These are phyloP conservation scores for Phania funesta DNA, from an alignment of 2,888 invertebrate genomes.

Conservation along the genomic window DNA sequence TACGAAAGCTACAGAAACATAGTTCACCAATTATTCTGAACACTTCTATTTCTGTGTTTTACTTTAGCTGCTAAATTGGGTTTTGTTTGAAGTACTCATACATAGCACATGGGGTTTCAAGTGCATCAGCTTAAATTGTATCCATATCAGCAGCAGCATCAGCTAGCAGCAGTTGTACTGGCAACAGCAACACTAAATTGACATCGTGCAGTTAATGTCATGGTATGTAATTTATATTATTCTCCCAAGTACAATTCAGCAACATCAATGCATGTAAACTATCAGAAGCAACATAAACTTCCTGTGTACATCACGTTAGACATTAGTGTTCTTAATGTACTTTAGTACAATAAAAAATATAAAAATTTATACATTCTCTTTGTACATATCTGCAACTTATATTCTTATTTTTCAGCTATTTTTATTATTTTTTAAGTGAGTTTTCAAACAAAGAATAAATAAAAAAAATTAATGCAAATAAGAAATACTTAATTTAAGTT, in stretches of 20 bases:
- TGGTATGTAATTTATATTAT: constrained; percentile 64
- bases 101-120: neutral
- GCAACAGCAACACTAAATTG: constrained; percentile 52
- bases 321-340: constrained; percentile 21
- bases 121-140: neutral
- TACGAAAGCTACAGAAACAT: too few relatives aligned
- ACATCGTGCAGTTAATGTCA: constrained; percentile 61
- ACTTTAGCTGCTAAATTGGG: too few relatives aligned
- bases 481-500: too few relatives aligned
- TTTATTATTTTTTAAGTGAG: too few relatives aligned
- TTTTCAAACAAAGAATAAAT: too few relatives aligned
- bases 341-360: constrained; percentile 1
- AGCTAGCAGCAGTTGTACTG: neutral
- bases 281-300: constrained; percentile 27
- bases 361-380: neutral
- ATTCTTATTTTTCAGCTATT: neutral
- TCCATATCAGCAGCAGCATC: neutral
- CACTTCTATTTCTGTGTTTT: too few relatives aligned
- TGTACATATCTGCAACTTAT: neutral
- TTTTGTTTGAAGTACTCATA: too few relatives aligned
- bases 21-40: too few relatives aligned
- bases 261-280: constrained; percentile 50
- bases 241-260: constrained; percentile 62
- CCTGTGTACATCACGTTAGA: constrained; percentile 18
- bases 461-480: too few relatives aligned